Evolutionary conservation across 92 coral and sea anemone species (phyloP).

Genomic region (Actinostola sp.): DNA sequence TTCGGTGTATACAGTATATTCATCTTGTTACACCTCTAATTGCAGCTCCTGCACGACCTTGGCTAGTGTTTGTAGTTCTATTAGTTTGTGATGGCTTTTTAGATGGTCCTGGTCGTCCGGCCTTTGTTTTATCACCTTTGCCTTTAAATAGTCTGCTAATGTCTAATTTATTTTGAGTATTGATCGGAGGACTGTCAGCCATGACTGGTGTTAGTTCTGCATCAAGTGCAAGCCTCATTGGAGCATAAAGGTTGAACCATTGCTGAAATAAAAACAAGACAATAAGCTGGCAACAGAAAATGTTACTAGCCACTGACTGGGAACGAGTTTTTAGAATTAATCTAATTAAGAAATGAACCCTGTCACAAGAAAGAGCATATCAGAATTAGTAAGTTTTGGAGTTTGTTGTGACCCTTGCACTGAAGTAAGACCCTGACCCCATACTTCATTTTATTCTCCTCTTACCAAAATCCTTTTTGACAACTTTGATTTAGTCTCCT

Average conservation of each 20-base stretch:
- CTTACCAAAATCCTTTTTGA: too few species aligned
- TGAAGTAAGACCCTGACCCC: too few species aligned
- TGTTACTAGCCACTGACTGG: too few species aligned
- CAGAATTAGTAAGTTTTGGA: too few species aligned
- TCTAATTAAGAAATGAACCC: too few species aligned
- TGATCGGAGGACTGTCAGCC: not conserved
- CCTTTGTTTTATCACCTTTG: slow-evolving; percentile 71
- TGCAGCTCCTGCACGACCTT: slow-evolving; percentile 41
- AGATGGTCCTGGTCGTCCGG: slow-evolving; percentile 64
- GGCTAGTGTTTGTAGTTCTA: slow-evolving; percentile 32
- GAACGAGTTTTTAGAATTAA: too few species aligned
- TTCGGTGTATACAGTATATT: slow-evolving; percentile 9
- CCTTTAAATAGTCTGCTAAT: slow-evolving; percentile 88
- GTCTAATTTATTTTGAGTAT: slow-evolving; percentile 73
- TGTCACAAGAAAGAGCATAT: too few species aligned
- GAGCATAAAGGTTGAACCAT: slow-evolving; percentile 98
- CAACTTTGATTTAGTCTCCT: too few species aligned
- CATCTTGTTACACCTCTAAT: slow-evolving; percentile 44
- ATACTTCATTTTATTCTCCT: too few species aligned
- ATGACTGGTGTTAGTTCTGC: slow-evolving; percentile 23
- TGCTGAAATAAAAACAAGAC: slow-evolving; percentile 47
- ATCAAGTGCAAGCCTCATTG: slow-evolving; percentile 84
- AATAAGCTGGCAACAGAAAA: not conserved
- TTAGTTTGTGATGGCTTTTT: slow-evolving; percentile 61
- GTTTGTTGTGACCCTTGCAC: too few species aligned